Base-by-base conservation (phyloP, 2,113 vertebrate genomes). In the Albula goreensis region DNA sequence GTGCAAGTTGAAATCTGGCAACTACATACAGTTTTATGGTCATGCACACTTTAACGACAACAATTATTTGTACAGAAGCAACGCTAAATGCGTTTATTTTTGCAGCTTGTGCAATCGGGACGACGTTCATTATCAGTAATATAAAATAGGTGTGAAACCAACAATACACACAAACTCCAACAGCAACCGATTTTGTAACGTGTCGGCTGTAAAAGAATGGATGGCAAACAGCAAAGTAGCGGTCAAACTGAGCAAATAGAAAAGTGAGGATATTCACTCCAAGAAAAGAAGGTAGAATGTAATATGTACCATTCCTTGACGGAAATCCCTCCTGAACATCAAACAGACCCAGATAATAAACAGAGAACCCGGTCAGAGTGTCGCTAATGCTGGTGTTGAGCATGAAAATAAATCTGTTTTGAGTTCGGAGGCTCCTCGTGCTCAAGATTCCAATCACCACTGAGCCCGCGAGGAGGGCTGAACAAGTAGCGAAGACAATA, bases 301-400 rank as follows among this genome's bases (percentile, higher is more conserved):
- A 48, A 19, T 41, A 83, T 49, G 82, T 83, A 49, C 53, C n/a
- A 49, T 83, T 83, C 48, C 60, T 70, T 19, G 25, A 15, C 53
- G 82, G 82, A n/a, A 31, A 83, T 48, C 31, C 51, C 17, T 83
- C 82, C 56, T 83, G 8, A 19, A 41, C 70, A 22, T 74, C 70
- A 74, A 74, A 74, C 9, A 74, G 70, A 74, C 70, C 70, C 7
- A 74, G 70, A 74, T 74, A 74, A 74, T 74, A 74, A 19, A 74
- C 70, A 74, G 70, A 74, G n/a, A 74, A 31, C 2, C 70, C 70
- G 22, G 22, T 22, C 10, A 74, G 70, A 25, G 70, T 56, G 51
- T 83, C 81, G 31, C 81, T 83, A 41, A 56, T 53, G 53, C 81
- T 83, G 49, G 81, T 83, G 52, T 60, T 83, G 50, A 83, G 51